Percentiles rank a stretch among this genome's conserved stretches.
Conservation (phyloP, 2,888 invertebrate species). For the Axea sp. region DNA sequence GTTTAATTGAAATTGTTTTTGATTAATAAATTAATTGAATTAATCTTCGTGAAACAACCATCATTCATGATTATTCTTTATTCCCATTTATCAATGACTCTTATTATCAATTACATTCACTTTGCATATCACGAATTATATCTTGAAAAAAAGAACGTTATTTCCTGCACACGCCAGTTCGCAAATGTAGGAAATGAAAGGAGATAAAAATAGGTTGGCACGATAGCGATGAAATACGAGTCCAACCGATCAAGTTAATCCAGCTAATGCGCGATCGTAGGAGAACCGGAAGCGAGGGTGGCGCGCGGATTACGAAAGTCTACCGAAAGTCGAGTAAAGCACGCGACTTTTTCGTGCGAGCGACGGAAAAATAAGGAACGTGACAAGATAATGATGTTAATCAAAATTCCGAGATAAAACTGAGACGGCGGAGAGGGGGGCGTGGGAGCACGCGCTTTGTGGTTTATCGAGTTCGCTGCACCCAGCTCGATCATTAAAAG, state of each 20-base stretch:
- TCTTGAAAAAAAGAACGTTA: conserved; percentile 1
- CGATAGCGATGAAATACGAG: conserved; percentile 55
- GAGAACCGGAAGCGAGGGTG: conserved; percentile 58
- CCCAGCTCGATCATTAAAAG: conserved; percentile 37
- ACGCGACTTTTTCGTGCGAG: conserved; percentile 8
- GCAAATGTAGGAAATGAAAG: conserved; percentile 40
- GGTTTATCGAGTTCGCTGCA: conserved; percentile 40
- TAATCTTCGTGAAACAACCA: too few species aligned
- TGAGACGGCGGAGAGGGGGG: conserved; percentile 1
- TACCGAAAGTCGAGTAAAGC: conserved; percentile 20
- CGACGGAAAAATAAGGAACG: conserved; percentile 25
- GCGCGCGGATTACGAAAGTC: conserved; percentile 41
- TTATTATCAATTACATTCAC: too few species aligned
- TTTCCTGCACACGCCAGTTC: conserved; percentile 13
- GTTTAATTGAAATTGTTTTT: too few species aligned
- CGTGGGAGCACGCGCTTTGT: conserved; percentile 45
- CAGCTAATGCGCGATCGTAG: conserved; percentile 43
- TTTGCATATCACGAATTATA: neutral
- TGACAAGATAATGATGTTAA: conserved; percentile 39
- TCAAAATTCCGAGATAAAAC: conserved; percentile 41
- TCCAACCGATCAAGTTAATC: conserved; percentile 48
- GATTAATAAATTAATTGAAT: too few species aligned
- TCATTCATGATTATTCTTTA: too few species aligned
- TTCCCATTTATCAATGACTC: too few species aligned
- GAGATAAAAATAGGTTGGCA: conserved; percentile 49